Evolutionary conservation across 2,888 invertebrate genomes (phyloP), one percentile per base, ranked within the genome.

Genomic region (Euproctis similis): DNA sequence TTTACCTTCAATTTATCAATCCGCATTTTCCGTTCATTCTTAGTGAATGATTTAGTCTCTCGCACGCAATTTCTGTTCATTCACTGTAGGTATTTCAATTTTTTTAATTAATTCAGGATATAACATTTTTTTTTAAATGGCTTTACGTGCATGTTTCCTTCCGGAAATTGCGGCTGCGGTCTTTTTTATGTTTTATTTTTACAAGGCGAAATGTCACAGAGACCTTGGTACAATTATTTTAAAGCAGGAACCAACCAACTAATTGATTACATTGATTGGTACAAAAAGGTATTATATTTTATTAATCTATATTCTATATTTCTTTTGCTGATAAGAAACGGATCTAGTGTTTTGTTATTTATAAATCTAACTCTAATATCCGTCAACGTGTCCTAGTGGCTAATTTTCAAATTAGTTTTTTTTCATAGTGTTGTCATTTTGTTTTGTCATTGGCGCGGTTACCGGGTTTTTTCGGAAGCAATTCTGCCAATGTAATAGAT

Each of bases 191-290:
- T 4, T 34, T 26, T 35, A 21, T 30, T 24, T 26, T 30, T 39
- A 33, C 35, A 24, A 34, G 35, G 29, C 40, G 25, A 34, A 42
- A 32, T 54, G 54, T 34, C 50, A 36, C 18, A 12, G n/a, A 35
- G n/a, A 36, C 61, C 62, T 61, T 59, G 56, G 28, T 11, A 27
- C 43, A 43, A 49, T 53, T 56, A 36, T 47, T 53, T 6, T 49
- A 47, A 39, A 54, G 36, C 39, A 53, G 59, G 63, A 63, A 62
- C 56, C 53, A 37, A 41, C 31, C 20, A 36, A 39, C 40, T 28
- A 31, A 44, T 27, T 42, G 46, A 52, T 45, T 42, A 51, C 43
- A 12, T 49, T 46, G 48, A 53, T 53, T 53, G 49, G 48, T 48
- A 51, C 42, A 46, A n/a, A n/a, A n/a, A 43, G 25, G 39, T 46